phyloP scores from a whole-genome alignment of 2,113 vertebrate genomes.

The Sphyrna mokarran region DNA sequence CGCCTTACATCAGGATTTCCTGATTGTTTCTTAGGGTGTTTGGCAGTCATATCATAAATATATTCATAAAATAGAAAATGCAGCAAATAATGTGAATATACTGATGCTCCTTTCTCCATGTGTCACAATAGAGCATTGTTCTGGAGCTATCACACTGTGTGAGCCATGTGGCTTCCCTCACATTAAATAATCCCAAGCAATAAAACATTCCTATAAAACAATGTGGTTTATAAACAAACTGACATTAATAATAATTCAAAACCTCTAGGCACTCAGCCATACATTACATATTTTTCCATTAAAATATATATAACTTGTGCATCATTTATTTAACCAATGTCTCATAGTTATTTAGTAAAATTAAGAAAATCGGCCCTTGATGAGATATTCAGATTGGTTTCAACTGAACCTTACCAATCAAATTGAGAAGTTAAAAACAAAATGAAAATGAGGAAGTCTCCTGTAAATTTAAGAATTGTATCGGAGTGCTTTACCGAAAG shows the following conservation, averaged over 20 bases:
- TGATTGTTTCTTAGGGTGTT: too few species aligned
- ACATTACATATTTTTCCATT: neutral
- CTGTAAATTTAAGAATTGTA: neutral
- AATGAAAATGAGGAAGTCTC: neutral
- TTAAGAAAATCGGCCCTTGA: neutral
- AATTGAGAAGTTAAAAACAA: neutral
- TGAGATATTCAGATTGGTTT: neutral
- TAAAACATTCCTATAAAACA: neutral
- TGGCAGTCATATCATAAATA: too few species aligned
- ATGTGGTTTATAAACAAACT: neutral
- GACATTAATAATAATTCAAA: constrained; percentile 12
- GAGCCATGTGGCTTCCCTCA: too few species aligned
- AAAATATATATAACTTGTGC: neutral
- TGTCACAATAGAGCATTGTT: neutral
- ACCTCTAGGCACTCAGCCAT: neutral
- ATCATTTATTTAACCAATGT: neutral
- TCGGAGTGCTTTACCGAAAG: neutral
- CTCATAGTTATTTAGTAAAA: neutral
- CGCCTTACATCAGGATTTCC: neutral
- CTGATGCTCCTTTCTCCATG: neutral
- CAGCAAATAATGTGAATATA: neutral
- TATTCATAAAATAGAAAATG: neutral
- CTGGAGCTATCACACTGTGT: neutral
- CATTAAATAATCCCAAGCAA: neutral
- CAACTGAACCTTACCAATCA: neutral